Conservation (phyloP, 2,888 invertebrate genomes). For the Mesodorylaimus sp. region DNA sequence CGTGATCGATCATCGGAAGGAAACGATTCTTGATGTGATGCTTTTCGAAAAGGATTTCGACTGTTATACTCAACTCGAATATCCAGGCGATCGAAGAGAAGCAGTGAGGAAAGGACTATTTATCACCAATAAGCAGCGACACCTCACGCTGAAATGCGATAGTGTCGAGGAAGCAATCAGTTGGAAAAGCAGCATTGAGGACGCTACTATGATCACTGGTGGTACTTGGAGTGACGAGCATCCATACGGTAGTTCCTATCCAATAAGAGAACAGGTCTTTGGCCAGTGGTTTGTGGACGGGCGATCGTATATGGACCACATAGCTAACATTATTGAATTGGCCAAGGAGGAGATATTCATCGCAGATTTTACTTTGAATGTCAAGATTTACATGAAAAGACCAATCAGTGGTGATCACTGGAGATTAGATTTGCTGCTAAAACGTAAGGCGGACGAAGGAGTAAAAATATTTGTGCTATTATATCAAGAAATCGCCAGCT, state of each 20-base stretch:
- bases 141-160: no score
- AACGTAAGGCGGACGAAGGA: slow-evolving; percentile 44
- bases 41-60: slow-evolving; percentile 74
- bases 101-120: slow-evolving; percentile 64
- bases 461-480: slow-evolving; percentile 74
- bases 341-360: slow-evolving; percentile 92
- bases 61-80: slow-evolving; percentile 67
- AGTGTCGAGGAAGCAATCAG: background rate
- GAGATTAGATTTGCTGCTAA: slow-evolving; percentile 32
- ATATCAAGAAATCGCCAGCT: slow-evolving; percentile 91
- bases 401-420: slow-evolving; percentile 34
- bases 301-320: slow-evolving; percentile 21
- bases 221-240: slow-evolving; percentile 41
- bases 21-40: slow-evolving; percentile 57
- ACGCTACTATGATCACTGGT: background rate
- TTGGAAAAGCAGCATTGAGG: background rate
- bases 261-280: slow-evolving; percentile 50
- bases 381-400: slow-evolving; percentile 33
- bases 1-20: slow-evolving; percentile 67
- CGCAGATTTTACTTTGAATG: slow-evolving; percentile 79
- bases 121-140: slow-evolving; percentile 65
- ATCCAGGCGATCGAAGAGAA: no score
- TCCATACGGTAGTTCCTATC: slow-evolving; percentile 71
- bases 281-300: slow-evolving; percentile 46
- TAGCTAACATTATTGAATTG: slow-evolving; percentile 27